These are phyloP conservation scores for Syrista parreyssii DNA, from an alignment of 2,888 invertebrate genomes.

Conservation along the genomic window DNA sequence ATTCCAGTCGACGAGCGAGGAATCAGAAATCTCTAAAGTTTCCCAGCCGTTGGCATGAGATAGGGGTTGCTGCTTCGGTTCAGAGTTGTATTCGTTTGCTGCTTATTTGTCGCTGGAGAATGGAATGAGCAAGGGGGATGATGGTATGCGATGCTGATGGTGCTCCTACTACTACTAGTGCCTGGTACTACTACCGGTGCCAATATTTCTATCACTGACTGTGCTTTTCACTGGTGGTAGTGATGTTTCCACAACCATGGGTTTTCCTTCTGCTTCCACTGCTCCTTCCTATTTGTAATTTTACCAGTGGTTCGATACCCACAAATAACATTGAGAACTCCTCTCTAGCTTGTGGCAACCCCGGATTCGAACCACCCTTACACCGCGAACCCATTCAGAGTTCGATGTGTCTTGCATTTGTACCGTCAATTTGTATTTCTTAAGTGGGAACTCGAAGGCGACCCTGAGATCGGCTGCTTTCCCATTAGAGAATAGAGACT, in stretches of 20 bases:
- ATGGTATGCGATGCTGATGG: conserved; percentile 3
- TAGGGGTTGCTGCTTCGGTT: conserved; percentile 16
- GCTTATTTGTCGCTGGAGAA: conserved; percentile 54
- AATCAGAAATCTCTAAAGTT: conserved; percentile 45
- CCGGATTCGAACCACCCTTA: conserved; percentile 23
- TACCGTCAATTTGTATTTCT: conserved; percentile 29
- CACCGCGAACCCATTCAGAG: conserved; percentile 32
- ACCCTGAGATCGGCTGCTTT: not conserved
- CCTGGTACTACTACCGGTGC: not conserved
- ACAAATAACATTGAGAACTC: conserved; percentile 45
- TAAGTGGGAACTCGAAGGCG: conserved; percentile 17
- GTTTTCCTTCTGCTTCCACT: not conserved
- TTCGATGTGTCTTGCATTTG: conserved; percentile 39
- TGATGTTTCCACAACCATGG: not conserved
- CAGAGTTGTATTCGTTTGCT: conserved; percentile 40
- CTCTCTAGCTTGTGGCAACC: conserved; percentile 30
- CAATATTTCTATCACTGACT: not conserved
- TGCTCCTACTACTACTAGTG: not conserved
- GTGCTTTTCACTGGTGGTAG: not conserved
- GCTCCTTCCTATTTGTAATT: not conserved
- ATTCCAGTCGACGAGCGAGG: conserved; percentile 35
- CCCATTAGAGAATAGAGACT: not conserved
- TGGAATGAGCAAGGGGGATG: conserved; percentile 40
- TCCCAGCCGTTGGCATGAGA: conserved; percentile 17
- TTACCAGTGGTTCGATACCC: conserved; percentile 38